Conservation (phyloP, 1,140 invertebrate species). For the Palaemon carinicauda region DNA sequence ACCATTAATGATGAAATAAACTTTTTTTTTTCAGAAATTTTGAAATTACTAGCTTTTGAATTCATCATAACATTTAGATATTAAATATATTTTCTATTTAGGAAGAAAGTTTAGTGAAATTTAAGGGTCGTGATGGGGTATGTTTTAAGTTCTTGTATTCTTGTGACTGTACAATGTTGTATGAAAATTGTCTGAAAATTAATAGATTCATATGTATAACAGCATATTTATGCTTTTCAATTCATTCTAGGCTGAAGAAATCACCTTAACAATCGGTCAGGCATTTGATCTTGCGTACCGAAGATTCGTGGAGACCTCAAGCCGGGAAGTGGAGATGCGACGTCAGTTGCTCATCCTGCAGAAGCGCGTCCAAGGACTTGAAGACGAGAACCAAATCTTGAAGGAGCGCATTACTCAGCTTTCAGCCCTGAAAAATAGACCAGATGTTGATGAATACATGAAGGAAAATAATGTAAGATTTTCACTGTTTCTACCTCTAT, state of each 20-base stretch:
- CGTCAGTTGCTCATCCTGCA: conserved; percentile 76
- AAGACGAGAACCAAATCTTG: conserved; percentile 38
- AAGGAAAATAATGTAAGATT: conserved; percentile 49
- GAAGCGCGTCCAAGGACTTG: conserved; percentile 70
- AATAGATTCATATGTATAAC: background rate
- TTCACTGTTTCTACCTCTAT: background rate
- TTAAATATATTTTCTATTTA: too few species aligned
- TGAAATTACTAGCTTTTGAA: too few species aligned
- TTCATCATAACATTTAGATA: too few species aligned
- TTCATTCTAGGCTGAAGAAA: conserved; percentile 81
- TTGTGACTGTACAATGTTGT: too few species aligned
- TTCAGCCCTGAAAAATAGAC: conserved; percentile 44
- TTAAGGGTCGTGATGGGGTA: too few species aligned
- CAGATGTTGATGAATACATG: conserved; percentile 50
- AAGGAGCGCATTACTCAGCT: conserved; percentile 44
- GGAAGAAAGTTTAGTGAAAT: too few species aligned
- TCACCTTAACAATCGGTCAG: conserved; percentile 95
- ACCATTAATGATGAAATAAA: too few species aligned
- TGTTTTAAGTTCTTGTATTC: too few species aligned
- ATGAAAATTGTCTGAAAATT: background rate
- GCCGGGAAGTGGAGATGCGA: conserved; percentile 78
- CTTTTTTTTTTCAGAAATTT: too few species aligned
- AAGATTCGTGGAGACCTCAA: conserved; percentile 80
- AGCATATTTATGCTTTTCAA: conserved; percentile 26
- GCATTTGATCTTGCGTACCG: conserved; percentile 96